Percentiles rank a stretch among this genome's conserved stretches.
These are phyloP conservation scores for Actinia equina DNA, from an alignment of 64 coral and sea anemone genomes.

Conservation along the genomic window DNA sequence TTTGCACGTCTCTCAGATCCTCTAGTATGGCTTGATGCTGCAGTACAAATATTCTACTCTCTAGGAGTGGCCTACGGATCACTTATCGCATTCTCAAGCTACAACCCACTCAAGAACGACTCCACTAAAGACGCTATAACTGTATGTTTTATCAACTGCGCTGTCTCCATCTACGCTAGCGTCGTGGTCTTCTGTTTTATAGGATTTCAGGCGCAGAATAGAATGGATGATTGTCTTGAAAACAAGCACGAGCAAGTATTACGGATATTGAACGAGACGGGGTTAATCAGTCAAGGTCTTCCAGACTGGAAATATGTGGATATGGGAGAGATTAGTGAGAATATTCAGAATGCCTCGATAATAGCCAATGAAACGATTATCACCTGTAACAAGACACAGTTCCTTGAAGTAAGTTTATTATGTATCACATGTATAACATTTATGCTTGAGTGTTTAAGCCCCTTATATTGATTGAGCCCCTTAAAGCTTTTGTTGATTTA, in stretches of 20 bases:
- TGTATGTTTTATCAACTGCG: conserved; percentile 94
- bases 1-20: conserved; percentile 86
- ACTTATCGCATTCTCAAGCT: conserved; percentile 94
- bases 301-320: conserved; percentile 10
- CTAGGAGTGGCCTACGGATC: conserved; percentile 95
- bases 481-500: too few relatives aligned
- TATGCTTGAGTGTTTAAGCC: not conserved
- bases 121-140: conserved; percentile 92
- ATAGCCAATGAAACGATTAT: conserved; percentile 60
- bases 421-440: not conserved
- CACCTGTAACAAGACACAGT: conserved; percentile 59
- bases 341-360: conserved; percentile 40
- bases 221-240: conserved; percentile 63
- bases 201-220: conserved; percentile 74
- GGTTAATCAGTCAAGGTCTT: conserved; percentile 3
- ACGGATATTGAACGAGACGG: conserved; percentile 43
- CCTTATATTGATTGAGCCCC: too few relatives aligned
- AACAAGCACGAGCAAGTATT: conserved; percentile 32
- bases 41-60: conserved; percentile 95
- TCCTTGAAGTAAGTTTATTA: conserved; percentile 40
- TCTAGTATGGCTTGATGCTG: conserved; percentile 88
- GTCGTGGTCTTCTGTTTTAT: conserved; percentile 98
- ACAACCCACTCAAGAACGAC: conserved; percentile 96
- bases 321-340: conserved; percentile 5
- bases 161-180: conserved; percentile 88